Conservation (phyloP, 2,888 invertebrate species). For the Choreutis nemorana region DNA sequence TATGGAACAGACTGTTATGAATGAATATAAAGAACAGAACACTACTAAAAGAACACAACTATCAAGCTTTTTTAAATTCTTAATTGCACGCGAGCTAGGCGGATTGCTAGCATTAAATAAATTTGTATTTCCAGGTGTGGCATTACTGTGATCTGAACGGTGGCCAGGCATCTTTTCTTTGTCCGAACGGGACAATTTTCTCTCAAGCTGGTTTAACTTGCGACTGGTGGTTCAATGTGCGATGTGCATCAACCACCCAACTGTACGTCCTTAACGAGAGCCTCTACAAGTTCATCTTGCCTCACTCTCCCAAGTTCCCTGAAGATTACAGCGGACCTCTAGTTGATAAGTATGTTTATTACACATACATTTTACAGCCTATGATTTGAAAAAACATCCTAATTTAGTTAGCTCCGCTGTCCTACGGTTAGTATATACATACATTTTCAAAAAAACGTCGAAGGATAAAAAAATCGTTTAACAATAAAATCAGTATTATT, state of each 20-base stretch:
- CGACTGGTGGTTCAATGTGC: conserved; percentile 94
- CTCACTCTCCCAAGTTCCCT: conserved; percentile 87
- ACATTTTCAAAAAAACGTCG: too few species aligned
- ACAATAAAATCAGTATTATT: too few species aligned
- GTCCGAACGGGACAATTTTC: conserved; percentile 91
- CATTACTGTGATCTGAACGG: conserved; percentile 92
- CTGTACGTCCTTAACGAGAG: conserved; percentile 88
- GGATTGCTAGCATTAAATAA: conserved; percentile 6
- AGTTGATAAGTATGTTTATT: conserved; percentile 78
- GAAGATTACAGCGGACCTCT: conserved; percentile 90
- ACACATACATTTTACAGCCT: too few species aligned
- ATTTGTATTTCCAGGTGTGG: conserved; percentile 73
- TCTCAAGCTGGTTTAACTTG: conserved; percentile 88
- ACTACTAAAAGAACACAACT: too few species aligned
- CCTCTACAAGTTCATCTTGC: conserved; percentile 87
- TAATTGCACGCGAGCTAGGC: too few species aligned
- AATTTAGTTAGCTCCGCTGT: too few species aligned
- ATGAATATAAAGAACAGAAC: too few species aligned
- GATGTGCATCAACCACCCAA: conserved; percentile 83
- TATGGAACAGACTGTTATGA: conserved; percentile 1
- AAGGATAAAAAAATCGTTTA: too few species aligned
- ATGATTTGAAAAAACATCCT: too few species aligned
- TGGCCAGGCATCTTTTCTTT: conserved; percentile 88
- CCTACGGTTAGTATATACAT: too few species aligned
- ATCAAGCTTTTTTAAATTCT: too few species aligned